These are phyloP conservation scores for Drosophila bocki DNA, from an alignment of 1,140 invertebrate genomes.

Conservation along the genomic window DNA sequence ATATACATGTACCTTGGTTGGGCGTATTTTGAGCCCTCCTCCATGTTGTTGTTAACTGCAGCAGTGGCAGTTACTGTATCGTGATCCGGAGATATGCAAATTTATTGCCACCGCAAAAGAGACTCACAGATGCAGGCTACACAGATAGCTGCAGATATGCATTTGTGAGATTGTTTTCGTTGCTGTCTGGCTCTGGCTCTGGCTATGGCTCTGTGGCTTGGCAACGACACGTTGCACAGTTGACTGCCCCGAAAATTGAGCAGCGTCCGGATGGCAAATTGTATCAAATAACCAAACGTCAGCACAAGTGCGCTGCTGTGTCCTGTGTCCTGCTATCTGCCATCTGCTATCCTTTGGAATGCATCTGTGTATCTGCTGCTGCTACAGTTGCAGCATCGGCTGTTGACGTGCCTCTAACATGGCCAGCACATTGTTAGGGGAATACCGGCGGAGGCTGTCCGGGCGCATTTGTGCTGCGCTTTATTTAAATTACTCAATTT, in stretches of 20 bases:
- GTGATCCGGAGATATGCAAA: conserved; percentile 54
- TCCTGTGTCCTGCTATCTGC: conserved; percentile 5
- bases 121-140: conserved; percentile 13
- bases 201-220: conserved; percentile 32
- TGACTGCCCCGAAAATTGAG: conserved; percentile 56
- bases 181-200: neutral
- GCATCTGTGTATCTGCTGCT: conserved; percentile 30
- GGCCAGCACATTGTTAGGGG: conserved; percentile 40
- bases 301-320: conserved; percentile 40
- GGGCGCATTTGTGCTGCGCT: conserved; percentile 53
- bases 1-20: neutral
- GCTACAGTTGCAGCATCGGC: conserved; percentile 16
- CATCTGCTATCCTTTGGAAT: conserved; percentile 25
- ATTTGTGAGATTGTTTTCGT: conserved; percentile 34
- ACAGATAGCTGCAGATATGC: conserved; percentile 32
- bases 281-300: conserved; percentile 56
- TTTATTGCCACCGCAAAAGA: conserved; percentile 43
- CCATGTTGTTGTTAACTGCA: conserved; percentile 18
- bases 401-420: conserved; percentile 47
- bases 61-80: conserved; percentile 7
- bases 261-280: conserved; percentile 60
- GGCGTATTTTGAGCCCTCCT: neutral
- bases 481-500: conserved; percentile 76
- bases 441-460: conserved; percentile 32
- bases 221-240: conserved; percentile 45